phyloP scores from a whole-genome alignment of 2,888 invertebrate genomes.

The Heliconius sara region DNA sequence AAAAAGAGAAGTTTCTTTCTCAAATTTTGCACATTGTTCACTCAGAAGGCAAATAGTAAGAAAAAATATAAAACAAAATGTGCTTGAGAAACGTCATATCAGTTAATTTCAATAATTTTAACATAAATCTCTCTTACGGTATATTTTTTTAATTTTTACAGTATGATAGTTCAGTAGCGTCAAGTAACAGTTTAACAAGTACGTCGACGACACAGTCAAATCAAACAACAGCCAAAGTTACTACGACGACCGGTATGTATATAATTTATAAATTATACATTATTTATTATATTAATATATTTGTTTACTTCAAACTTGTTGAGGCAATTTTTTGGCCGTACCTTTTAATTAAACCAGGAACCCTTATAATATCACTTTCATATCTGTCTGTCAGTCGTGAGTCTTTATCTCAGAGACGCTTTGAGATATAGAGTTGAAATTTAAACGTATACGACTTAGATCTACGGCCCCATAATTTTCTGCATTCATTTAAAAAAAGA shows the following conservation, averaged over 20 bases:
- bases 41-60: neutral
- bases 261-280: neutral
- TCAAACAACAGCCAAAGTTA: slow-evolving; percentile 76
- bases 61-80: neutral
- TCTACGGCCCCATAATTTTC: no score
- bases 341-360: no score
- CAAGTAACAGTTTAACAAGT: slow-evolving; percentile 73
- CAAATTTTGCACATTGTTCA: neutral
- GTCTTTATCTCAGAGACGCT: no score
- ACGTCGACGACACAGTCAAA: slow-evolving; percentile 76
- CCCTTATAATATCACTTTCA: no score
- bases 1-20: neutral
- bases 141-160: slow-evolving; percentile 53
- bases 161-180: slow-evolving; percentile 77
- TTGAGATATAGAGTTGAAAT: no score
- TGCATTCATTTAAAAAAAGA: no score
- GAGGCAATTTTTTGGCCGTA: no score
- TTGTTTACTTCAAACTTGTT: neutral
- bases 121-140: no score
- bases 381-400: no score
- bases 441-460: no score
- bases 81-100: no score
- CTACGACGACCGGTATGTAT: slow-evolving; percentile 74
- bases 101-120: no score
- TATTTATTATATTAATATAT: neutral